Evolutionary conservation across 2,797 vertebrate species (phyloP), one percentile per base, ranked within the genome.

Genomic region (Hephaestus fuliginosus): DNA sequence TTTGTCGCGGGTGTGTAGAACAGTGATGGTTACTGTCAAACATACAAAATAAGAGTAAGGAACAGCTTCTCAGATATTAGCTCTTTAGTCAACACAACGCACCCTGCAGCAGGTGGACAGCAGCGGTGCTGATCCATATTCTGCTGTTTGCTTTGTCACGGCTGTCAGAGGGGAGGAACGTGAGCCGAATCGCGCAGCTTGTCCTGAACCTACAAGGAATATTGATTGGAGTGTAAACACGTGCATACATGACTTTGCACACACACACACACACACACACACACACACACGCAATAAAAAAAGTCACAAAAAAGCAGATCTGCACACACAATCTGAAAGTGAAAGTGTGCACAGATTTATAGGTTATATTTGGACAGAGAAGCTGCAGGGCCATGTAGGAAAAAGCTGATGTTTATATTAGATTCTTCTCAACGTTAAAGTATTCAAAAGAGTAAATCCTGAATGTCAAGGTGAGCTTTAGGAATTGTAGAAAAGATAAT

Each of bases 71-170:
- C 20, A 69, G 74, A 66, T 53, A 52, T 81, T 20, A 68, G 53
- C 72, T 68, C 28, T 75, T 67, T 6, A 49, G 76, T 80, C 70
- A 74, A 68, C 85, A 60, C 70, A 43, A 8, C 66, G 13, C 18
- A 48, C 3, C 61, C 60, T 22, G 62, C 72, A 39, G 75, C 82
- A 80, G 85, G 60, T 83, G 72, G 73, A 84, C 68, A 18, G 58
- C 63, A 18, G 69, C 22, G 5, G 46, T 12, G 7, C 76, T 74
- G 83, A 90, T 89, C 82, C 85, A 88, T 78, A 86, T 65, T 78
- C 83, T 65, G 63, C 77, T 88, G 82, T 84, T 86, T 86, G 84
- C 79, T 77, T 64, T 78, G 82, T 83, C 74, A 77, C 63, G 65
- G 78, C 78, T 85, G 86, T 89, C 81, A 74, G 74, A 66, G 73